These are phyloP conservation scores for Lamproptera curius DNA, from an alignment of 2,888 invertebrate species.

Conservation along the genomic window DNA sequence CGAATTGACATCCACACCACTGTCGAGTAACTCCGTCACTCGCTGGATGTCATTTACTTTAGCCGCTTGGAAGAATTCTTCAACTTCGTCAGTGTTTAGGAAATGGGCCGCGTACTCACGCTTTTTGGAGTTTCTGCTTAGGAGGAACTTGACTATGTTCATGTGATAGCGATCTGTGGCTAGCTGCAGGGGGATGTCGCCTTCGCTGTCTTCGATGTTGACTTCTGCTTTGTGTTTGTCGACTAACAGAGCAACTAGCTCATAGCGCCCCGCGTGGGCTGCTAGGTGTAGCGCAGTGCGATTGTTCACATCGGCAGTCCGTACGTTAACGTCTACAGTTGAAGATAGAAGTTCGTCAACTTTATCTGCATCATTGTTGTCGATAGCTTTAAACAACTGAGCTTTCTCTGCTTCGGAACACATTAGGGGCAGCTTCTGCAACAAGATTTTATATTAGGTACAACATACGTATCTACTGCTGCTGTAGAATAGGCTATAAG, in stretches of 20 bases:
- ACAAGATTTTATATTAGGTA: no score
- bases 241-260: constrained; percentile 1
- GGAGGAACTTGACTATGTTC: constrained; percentile 15
- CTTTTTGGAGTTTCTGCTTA: constrained; percentile 12
- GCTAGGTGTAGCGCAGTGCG: constrained; percentile 7
- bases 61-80: constrained; percentile 13
- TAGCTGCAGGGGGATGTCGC: constrained; percentile 16
- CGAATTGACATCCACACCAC: constrained; percentile 4
- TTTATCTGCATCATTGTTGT: no score
- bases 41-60: constrained; percentile 6
- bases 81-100: constrained; percentile 13
- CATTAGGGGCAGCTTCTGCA: no score
- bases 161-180: constrained; percentile 16
- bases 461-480: no score
- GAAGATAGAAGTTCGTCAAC: background rate
- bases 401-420: no score
- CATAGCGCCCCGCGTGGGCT: background rate
- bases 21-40: constrained; percentile 3
- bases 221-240: background rate
- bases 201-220: constrained; percentile 13
- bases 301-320: background rate
- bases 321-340: background rate
- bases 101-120: constrained; percentile 16
- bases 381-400: no score
- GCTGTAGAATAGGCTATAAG: no score